phyloP scores from a whole-genome alignment of 2,113 vertebrate species.

The Leptocoma aspasia region DNA sequence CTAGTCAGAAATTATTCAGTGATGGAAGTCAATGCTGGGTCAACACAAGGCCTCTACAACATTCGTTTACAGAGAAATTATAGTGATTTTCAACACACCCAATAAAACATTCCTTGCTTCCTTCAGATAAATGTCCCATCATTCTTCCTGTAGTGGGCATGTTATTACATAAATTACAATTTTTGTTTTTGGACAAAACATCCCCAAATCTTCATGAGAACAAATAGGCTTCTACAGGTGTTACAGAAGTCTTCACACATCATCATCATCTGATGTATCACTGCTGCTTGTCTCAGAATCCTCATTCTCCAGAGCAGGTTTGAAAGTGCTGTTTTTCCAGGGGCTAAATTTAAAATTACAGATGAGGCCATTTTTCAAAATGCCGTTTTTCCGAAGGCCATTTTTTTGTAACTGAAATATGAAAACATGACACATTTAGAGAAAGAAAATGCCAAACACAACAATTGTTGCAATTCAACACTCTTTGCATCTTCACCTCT shows the following conservation, averaged over 20 bases:
- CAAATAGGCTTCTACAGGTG: slow-evolving; percentile 38
- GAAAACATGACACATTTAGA: neutral
- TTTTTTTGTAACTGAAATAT: slow-evolving; percentile 75
- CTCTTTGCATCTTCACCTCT: neutral
- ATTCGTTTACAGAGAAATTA: slow-evolving; percentile 70
- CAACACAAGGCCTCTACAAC: slow-evolving; percentile 71
- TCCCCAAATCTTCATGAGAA: slow-evolving; percentile 59
- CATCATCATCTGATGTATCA: slow-evolving; percentile 80
- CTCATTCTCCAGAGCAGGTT: slow-evolving; percentile 70
- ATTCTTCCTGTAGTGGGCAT: slow-evolving; percentile 49
- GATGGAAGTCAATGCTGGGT: slow-evolving; percentile 64
- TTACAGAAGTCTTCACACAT: slow-evolving; percentile 68
- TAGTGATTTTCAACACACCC: slow-evolving; percentile 53
- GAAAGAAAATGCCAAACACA: neutral
- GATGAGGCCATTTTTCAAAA: slow-evolving; percentile 78
- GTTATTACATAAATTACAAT: slow-evolving; percentile 62
- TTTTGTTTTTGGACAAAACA: slow-evolving; percentile 51
- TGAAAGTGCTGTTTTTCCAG: slow-evolving; percentile 80
- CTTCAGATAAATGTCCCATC: slow-evolving; percentile 57
- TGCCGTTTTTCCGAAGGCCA: slow-evolving; percentile 76
- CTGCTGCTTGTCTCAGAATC: slow-evolving; percentile 82
- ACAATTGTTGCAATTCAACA: neutral
- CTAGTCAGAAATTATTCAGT: slow-evolving; percentile 73
- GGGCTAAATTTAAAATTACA: slow-evolving; percentile 71
- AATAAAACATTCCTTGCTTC: slow-evolving; percentile 54